Evolutionary conservation across 2,797 vertebrate genomes (phyloP).

Genomic region (Anguilla megastoma): DNA sequence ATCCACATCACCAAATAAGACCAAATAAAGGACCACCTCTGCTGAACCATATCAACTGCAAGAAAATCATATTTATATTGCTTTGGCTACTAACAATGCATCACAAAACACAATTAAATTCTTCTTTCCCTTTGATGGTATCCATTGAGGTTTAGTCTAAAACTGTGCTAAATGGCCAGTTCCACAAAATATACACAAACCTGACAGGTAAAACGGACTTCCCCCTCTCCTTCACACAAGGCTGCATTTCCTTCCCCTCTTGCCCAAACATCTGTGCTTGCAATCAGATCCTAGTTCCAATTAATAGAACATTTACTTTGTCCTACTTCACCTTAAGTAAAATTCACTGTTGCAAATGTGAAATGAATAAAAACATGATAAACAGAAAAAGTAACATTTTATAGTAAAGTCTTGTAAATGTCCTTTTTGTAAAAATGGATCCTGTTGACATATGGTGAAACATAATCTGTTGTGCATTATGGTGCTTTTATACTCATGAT

Average conservation of each 20-base stretch:
- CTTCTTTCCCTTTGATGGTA: background rate
- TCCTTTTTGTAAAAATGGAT: background rate
- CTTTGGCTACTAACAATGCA: background rate
- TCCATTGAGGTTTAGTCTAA: slow-evolving; percentile 26
- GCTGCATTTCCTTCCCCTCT: background rate
- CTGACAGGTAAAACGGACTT: slow-evolving; percentile 31
- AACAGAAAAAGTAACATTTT: background rate
- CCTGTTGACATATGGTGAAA: background rate
- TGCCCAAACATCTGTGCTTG: background rate
- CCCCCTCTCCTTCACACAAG: slow-evolving; percentile 15
- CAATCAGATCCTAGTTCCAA: background rate
- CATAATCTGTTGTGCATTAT: background rate
- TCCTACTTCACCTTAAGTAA: background rate
- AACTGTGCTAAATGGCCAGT: slow-evolving; percentile 33
- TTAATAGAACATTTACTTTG: background rate
- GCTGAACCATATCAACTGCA: background rate
- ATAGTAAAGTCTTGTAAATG: background rate
- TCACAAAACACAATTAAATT: background rate
- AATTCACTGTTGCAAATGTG: background rate
- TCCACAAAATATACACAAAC: slow-evolving; percentile 37
- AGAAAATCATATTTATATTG: background rate
- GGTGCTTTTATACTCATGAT: background rate
- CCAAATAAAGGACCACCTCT: background rate
- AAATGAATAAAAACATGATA: background rate
- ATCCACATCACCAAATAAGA: background rate